Base-by-base conservation (phyloP, 1,140 invertebrate genomes). In the Scaptomyza hsui region DNA sequence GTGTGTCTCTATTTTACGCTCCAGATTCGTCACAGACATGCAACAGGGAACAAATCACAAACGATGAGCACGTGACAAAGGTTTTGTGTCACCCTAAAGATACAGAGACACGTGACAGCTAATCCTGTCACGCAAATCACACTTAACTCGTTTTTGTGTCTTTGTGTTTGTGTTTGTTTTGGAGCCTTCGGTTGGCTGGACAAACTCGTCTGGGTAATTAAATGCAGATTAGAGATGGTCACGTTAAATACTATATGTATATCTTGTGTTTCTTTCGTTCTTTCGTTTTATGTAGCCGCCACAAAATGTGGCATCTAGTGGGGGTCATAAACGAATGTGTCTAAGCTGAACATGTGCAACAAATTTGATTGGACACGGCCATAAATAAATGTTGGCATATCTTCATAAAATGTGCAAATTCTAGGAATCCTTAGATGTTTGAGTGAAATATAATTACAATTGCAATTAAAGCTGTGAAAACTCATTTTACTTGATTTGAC, bases 121-220 rank as follows among this genome's bases (percentile, higher is more conserved):
- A 57, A 71, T 70, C 67, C 71, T 45, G 71, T 73, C 71, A 74
- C 67, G 59, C 59, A 74, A 63, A 63, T 70, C 71, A 70, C 45
- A 74, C 67, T 74, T 70, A 51, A 51, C 68, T 70, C 51, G 37
- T 32, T 59, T 39, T 12, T 12, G 18, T 44, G 29, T 45, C 41
- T 42, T 45, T 26, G 26, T 35, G 12, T 26, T 37, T 39, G 21
- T n/a, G 5, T 18, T 21, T 16, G 9, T n/a, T n/a, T n/a, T n/a
- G n/a, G n/a, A 26, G 19, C 4, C 12, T 26, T 15, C 1, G 12
- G 0, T n/a, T 47, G 24, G 24, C 6, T 24, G n/a, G n/a, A 39
- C 45, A 24, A 37, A 35, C 48, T 47, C 48, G 16, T 65, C 29
- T 19, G 37, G 35, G 52, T 65, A 71, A 71, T 71, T 71, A 71